Evolutionary conservation across 2,888 invertebrate genomes (phyloP).

Genomic region (Trachelus troglodyta): DNA sequence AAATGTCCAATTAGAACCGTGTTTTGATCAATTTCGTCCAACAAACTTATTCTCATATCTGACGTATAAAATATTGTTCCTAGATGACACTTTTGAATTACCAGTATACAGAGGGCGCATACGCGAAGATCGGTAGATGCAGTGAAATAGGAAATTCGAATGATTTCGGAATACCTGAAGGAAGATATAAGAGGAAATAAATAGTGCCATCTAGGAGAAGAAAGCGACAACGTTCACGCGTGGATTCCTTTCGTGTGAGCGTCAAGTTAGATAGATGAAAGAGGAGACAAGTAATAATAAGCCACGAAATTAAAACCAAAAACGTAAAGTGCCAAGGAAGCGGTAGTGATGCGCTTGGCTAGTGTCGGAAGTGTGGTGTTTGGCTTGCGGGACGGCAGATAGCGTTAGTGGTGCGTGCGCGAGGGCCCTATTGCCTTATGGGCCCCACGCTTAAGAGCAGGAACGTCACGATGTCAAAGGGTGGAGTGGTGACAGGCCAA

Average conservation of each 20-base stretch:
- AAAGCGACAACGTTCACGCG: neutral
- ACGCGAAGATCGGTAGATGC: neutral
- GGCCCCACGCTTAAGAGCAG: slow-evolving; percentile 42
- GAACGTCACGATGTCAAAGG: slow-evolving; percentile 36
- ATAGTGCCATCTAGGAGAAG: neutral
- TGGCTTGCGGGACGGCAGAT: slow-evolving; percentile 51
- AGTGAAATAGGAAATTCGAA: neutral
- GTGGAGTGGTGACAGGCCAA: slow-evolving; percentile 10
- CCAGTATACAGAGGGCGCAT: neutral
- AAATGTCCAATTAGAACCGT: neutral
- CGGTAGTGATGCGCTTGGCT: slow-evolving; percentile 52
- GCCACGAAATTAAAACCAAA: neutral
- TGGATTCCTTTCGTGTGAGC: neutral
- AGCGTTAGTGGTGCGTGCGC: slow-evolving; percentile 46
- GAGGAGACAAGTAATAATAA: neutral
- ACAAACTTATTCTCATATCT: neutral
- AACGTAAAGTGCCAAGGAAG: neutral
- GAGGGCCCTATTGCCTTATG: slow-evolving; percentile 51
- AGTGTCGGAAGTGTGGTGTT: slow-evolving; percentile 48
- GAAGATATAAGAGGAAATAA: neutral
- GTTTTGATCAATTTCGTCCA: neutral
- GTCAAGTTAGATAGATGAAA: neutral
- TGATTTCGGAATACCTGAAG: neutral
- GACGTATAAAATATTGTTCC: neutral
- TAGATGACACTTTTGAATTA: neutral